phyloP scores from a whole-genome alignment of 2,888 invertebrate genomes.

The Acronicta alni region DNA sequence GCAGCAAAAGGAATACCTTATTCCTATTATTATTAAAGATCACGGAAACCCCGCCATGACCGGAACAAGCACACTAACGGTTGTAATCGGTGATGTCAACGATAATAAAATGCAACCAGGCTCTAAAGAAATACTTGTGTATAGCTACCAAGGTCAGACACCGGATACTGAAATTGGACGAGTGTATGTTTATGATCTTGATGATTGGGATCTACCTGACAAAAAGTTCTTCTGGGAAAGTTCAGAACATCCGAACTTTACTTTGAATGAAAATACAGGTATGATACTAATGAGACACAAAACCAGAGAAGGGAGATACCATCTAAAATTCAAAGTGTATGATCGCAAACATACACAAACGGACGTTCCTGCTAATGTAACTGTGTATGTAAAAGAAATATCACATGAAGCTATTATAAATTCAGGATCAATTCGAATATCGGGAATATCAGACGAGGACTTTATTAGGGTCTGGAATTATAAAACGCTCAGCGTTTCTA shows the following conservation, averaged over 20 bases:
- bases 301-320: conserved; percentile 96
- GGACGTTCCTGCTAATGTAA: conserved; percentile 98
- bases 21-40: conserved; percentile 99
- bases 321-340: conserved; percentile 95
- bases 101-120: conserved; percentile 99
- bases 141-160: conserved; percentile 97
- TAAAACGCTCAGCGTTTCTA: conserved; percentile 94
- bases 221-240: conserved; percentile 99
- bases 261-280: conserved; percentile 96
- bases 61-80: conserved; percentile 98
- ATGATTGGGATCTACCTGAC: conserved; percentile 99
- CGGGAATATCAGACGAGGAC: conserved; percentile 98
- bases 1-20: conserved; percentile 98
- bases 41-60: conserved; percentile 99
- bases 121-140: conserved; percentile 98
- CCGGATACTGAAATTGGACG: conserved; percentile 97
- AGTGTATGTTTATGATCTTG: conserved; percentile 98
- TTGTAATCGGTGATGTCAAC: conserved; percentile 99
- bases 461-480: conserved; percentile 98
- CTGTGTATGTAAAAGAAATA: conserved; percentile 97
- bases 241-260: conserved; percentile 95
- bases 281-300: conserved; percentile 98
- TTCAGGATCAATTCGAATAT: conserved; percentile 97
- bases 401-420: conserved; percentile 98
- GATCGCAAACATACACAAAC: conserved; percentile 98